Percentiles rank a stretch among this genome's conserved stretches.
Evolutionary conservation across 2,113 vertebrate genomes (phyloP).

Genomic region (Spea multiplicata): DNA sequence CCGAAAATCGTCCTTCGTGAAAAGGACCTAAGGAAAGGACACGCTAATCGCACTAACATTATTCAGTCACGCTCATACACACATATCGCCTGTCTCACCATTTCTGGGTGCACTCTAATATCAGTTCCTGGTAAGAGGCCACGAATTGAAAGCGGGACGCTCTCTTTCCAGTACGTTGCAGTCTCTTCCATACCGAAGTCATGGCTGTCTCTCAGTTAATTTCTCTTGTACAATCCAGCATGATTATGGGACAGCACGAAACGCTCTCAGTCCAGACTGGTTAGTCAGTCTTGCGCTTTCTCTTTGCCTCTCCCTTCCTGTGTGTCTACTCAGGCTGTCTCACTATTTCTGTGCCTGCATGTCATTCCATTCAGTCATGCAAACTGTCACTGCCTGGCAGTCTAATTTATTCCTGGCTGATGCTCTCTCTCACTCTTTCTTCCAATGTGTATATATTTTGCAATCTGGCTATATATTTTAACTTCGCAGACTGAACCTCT

Average conservation of each 20-base stretch:
- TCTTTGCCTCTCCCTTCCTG: constrained; percentile 46
- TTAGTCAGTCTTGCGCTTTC: constrained; percentile 30
- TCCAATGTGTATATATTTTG: too few relatives aligned
- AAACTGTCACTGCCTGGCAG: neutral
- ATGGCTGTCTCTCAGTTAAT: constrained; percentile 57
- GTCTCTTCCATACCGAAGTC: constrained; percentile 88
- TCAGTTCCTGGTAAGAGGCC: constrained; percentile 84
- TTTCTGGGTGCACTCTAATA: constrained; percentile 83
- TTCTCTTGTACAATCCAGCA: constrained; percentile 6
- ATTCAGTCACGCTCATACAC: too few relatives aligned
- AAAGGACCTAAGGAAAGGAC: too few relatives aligned
- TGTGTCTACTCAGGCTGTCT: constrained; percentile 21
- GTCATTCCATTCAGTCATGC: constrained; percentile 3
- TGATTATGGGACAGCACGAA: constrained; percentile 11
- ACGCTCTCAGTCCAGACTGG: constrained; percentile 6
- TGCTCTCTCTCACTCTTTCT: too few relatives aligned
- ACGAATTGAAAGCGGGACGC: constrained; percentile 88
- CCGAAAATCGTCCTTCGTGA: too few relatives aligned
- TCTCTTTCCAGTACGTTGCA: constrained; percentile 84
- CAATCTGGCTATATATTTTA: too few relatives aligned
- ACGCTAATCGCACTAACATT: too few relatives aligned
- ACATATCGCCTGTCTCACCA: constrained; percentile 68
- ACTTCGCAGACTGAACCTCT: neutral
- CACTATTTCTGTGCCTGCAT: neutral
- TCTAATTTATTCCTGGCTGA: neutral